Evolutionary conservation across 2,888 invertebrate genomes (phyloP), one percentile per base, ranked within the genome.

Genomic region (Caenorhabditis sulstoni): DNA sequence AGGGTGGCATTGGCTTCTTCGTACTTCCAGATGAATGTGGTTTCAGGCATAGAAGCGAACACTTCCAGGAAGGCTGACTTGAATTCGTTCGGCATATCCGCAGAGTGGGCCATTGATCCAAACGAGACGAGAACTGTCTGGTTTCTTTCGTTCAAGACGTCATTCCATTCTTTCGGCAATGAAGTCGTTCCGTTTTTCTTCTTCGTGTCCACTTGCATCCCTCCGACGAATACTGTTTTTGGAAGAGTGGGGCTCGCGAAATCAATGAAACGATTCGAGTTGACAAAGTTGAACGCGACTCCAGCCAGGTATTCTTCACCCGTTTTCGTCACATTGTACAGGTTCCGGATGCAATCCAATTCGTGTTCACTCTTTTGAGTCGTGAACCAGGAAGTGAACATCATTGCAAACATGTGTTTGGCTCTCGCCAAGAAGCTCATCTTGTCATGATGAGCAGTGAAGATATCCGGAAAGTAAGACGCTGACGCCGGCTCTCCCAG

Each of bases 11-110:
- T 76, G 16, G 45, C 81, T 20, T 59, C 67, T 41, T 81, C 81
- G 58, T 81, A 81, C 49, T 81, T 81, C 81, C 81, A 81, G 22
- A 81, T 81, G 57, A 81, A 81, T 11, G 81, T 78, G 0, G 45
- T 66, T 0, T 77, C 59, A 1, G 77, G 68, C 77, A 81, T 81
- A 0, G 71, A 62, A 11, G 44, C 61, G 29, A 75, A 79, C 11
- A 79, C 70, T 50, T 70, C 47, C n/a, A 75, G 37, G 29, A 79
- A 75, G 4, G 66, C 61, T 3, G 65, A 45, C 45, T 73, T 81
- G 74, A 67, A 66, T 9, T 70, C 50, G 20, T 75, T 57, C 1
- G 82, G 82, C 79, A 79, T 79, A 41, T 77, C 67, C 20, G 50
- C 64, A 8, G 79, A 73, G 45, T 57, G 64, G 3, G 68, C 73